A percentile compares a stretch with the other conserved stretches of the same genome.
phyloP scores from a whole-genome alignment of 2,113 vertebrate genomes.

The Menura novaehollandiae region DNA sequence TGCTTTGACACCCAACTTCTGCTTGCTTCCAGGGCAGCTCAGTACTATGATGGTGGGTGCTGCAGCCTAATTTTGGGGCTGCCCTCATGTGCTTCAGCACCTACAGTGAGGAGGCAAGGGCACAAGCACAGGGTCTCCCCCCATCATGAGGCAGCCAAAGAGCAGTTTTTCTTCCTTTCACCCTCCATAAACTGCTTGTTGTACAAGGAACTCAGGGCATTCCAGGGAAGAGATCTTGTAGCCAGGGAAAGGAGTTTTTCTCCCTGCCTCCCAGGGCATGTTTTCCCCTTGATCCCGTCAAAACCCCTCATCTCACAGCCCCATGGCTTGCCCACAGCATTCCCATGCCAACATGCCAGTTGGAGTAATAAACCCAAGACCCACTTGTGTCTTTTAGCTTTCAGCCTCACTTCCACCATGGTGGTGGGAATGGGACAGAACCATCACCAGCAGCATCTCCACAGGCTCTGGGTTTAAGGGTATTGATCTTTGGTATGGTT shows the following conservation, averaged over 20 bases:
- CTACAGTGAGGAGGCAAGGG: neutral
- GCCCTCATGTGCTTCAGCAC: neutral
- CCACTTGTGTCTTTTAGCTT: neutral
- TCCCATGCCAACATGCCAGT: neutral
- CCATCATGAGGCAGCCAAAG: neutral
- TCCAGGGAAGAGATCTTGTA: neutral
- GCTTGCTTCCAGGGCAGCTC: rapidly evolving
- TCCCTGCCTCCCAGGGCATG: neutral
- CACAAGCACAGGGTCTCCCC: neutral
- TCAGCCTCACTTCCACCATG: neutral
- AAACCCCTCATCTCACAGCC: neutral
- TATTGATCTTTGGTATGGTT: neutral
- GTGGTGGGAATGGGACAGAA: neutral
- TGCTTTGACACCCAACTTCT: neutral
- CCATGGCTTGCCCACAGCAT: neutral
- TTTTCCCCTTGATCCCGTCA: neutral
- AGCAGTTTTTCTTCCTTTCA: neutral
- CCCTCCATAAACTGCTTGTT: neutral
- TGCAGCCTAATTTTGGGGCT: neutral
- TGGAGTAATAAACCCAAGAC: neutral
- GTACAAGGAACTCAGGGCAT: neutral
- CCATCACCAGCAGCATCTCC: neutral
- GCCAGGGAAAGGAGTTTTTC: neutral
- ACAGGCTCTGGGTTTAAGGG: neutral
- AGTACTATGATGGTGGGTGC: neutral